Percentiles rank a stretch among this genome's conserved stretches.
Conservation (phyloP, 1,140 invertebrate species). For the Tetramorium alpestre region DNA sequence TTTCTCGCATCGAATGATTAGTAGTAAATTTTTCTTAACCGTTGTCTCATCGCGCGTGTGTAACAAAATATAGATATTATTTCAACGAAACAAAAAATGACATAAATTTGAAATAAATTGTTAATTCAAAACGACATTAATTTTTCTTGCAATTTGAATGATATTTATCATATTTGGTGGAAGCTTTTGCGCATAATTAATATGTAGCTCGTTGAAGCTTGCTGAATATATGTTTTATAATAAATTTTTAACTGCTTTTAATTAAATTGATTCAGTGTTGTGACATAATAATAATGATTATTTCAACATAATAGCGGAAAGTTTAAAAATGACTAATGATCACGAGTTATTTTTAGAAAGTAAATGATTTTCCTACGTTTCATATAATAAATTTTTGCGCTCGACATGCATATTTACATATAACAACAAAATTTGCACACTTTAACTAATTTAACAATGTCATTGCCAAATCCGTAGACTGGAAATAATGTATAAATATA, state of each 20-base stretch:
- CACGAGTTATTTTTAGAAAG: not conserved
- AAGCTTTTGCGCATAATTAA: not conserved
- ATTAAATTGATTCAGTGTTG: not conserved
- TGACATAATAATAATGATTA: not conserved
- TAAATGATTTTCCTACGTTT: not conserved
- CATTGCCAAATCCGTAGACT: not conserved
- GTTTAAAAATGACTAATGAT: not conserved
- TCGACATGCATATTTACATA: not conserved
- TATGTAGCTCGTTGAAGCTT: not conserved
- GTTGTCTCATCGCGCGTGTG: too few relatives aligned
- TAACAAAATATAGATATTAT: not conserved
- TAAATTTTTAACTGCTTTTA: not conserved
- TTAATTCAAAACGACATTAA: not conserved
- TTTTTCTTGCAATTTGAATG: not conserved
- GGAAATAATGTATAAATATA: not conserved
- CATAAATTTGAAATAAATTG: not conserved
- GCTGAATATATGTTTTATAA: not conserved
- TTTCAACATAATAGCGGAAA: not conserved
- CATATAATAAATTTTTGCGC: not conserved
- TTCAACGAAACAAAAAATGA: not conserved
- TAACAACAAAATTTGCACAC: not conserved
- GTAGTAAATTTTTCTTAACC: not conserved
- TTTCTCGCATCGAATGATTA: slow-evolving; percentile 58
- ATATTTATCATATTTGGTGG: not conserved
- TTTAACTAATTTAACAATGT: not conserved